Evolutionary conservation across 2,797 vertebrate species (phyloP), one percentile per base, ranked within the genome.

Genomic region (Pempheris klunzingeri): DNA sequence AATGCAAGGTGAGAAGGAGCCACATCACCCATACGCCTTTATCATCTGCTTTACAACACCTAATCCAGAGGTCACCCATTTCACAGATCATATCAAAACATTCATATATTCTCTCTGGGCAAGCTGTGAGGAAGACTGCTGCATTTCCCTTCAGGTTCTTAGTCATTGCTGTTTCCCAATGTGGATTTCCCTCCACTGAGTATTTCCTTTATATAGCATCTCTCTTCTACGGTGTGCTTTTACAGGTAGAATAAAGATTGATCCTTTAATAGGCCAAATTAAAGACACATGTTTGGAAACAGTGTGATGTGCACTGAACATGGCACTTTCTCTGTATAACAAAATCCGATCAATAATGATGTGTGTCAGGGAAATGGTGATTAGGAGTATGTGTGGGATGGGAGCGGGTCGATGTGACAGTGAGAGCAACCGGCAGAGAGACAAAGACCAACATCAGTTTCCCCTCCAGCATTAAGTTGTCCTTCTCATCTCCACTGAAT

Each of bases 401-500:
- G 39, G 20, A 52, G 50, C 20, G 32, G 41, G 24, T 32, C 30
- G 13, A 41, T 54, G 32, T 58, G 67, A 57, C 24, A 32, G 54
- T 30, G 28, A 44, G 44, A 17, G 30, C 72, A 50, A 39, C 4
- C 68, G 41, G 41, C 4, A 32, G 39, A 72, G 7, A 69, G 66
- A 86, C 55, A 84, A 76, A 78, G 66, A 85, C 76, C 65, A 77
- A 38, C 72, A 62, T 69, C 57, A 78, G 38, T 79, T 70, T 49
- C 61, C 57, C 71, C 73, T 72, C 57, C 66, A 55, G 76, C 77
- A 84, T 82, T 71, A 82, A 79, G 32, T 55, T 77, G 79, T 88
- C 87, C 80, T 74, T 41, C 77, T 86, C 46, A 43, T 87, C 78
- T 73, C 52, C 52, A 28, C 39, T 64, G 78, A 87, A 87, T 62